These are phyloP conservation scores for Halocaridina rubra DNA, from an alignment of 2,888 invertebrate genomes.

Conservation along the genomic window DNA sequence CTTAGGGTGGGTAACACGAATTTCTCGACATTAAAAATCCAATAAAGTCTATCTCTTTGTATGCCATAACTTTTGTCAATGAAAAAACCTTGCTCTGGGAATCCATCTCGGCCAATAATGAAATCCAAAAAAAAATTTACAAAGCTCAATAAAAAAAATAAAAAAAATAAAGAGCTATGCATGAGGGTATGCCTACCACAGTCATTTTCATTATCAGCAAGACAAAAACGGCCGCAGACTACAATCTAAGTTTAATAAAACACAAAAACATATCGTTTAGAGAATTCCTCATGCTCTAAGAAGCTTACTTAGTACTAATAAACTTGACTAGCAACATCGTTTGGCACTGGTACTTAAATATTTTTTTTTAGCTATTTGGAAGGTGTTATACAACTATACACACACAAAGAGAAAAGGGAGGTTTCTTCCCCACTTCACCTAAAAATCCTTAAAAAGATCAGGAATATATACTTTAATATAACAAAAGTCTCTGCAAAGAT, in stretches of 20 bases:
- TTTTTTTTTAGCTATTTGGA: constrained; percentile 37
- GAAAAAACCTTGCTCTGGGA: background rate
- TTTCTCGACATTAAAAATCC: too few relatives aligned
- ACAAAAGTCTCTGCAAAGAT: constrained; percentile 31
- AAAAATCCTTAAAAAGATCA: constrained; percentile 31
- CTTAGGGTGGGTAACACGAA: too few relatives aligned
- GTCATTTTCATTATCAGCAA: background rate
- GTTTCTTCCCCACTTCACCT: too few relatives aligned
- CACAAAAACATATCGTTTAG: constrained; percentile 43
- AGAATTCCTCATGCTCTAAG: constrained; percentile 41
- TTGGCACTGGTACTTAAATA: constrained; percentile 55
- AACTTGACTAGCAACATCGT: constrained; percentile 56
- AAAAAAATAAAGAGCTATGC: background rate
- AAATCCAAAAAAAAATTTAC: background rate
- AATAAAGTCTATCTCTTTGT: too few relatives aligned
- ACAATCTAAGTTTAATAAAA: constrained; percentile 43
- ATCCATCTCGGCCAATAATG: background rate
- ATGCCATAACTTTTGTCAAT: too few relatives aligned
- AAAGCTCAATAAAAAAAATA: background rate
- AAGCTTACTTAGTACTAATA: constrained; percentile 49
- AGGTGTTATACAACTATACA: constrained; percentile 51
- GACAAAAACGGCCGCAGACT: constrained; percentile 19
- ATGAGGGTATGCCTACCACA: constrained; percentile 26
- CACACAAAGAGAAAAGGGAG: constrained; percentile 46
- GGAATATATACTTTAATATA: constrained; percentile 27